Evolutionary conservation across 2,113 vertebrate genomes (phyloP), one percentile per base, ranked within the genome.

Genomic region (Lethenteron reissneri): DNA sequence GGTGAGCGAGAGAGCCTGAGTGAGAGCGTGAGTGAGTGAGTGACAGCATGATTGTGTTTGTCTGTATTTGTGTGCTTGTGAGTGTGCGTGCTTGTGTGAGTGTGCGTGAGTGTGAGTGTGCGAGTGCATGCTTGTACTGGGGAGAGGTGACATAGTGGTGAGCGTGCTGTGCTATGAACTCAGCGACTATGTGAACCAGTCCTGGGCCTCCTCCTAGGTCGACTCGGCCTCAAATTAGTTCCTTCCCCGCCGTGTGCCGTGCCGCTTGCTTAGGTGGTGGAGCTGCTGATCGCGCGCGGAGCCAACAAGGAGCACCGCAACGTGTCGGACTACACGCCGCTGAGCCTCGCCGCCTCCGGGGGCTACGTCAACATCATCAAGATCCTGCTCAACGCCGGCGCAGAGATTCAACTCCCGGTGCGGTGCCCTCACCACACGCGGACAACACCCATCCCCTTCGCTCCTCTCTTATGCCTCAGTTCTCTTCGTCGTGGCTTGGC

Each of bases 331-430:
- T 99, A 99, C 82, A 99, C 94, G 1, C 94, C 94, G 0, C 81
- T 99, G 72, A 99, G 92, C 80, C 84, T 99, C 74, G 94, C 94
- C 75, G 94, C 94, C 9, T 99, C 94, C 73, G 94, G 94, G 73
- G 92, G 94, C 80, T 99, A 99, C 56, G 94, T 99, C 75, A 96
- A 95, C 78, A 99, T 99, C 79, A 99, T 99, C 80, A 99, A 97
- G 79, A 99, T 96, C 80, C 87, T 99, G 71, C 87, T 99, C 73
- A 99, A 91, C 77, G 90, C 91, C 74, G 94, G 92, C 74, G 92
- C 94, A 74, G 94, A 99, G 83, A 99, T 99, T 99, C 72, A 99
- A 99, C 83, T 99, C 94, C 78, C 90, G 94, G 94, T 99, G 82
- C 79, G 41, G 41, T 41, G 41, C 41, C 4, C 41, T 5, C 41